Conservation (phyloP, 2,888 invertebrate genomes). For the Apoderus coryli region DNA sequence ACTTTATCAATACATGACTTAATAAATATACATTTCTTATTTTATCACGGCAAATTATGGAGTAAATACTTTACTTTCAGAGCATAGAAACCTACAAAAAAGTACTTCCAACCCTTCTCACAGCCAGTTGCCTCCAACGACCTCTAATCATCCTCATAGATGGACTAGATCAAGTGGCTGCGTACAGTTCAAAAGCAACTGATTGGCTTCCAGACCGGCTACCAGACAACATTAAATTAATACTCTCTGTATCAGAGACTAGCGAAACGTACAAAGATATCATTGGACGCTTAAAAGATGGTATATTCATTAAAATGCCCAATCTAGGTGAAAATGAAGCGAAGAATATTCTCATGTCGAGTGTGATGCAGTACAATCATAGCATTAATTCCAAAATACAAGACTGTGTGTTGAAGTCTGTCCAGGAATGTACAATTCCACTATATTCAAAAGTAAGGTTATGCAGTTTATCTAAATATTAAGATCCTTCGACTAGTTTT, state of each 20-base stretch:
- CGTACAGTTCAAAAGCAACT: slow-evolving; percentile 43
- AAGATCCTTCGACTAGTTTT: too few relatives aligned
- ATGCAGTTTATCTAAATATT: too few relatives aligned
- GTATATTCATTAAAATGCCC: slow-evolving; percentile 35
- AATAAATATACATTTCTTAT: too few relatives aligned
- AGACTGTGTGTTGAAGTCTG: slow-evolving; percentile 40
- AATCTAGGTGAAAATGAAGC: slow-evolving; percentile 36
- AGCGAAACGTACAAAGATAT: slow-evolving; percentile 32
- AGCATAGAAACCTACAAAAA: slow-evolving; percentile 56
- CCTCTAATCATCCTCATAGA: slow-evolving; percentile 61
- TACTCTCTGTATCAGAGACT: slow-evolving; percentile 51
- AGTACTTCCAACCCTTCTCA: slow-evolving; percentile 40
- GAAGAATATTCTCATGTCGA: slow-evolving; percentile 38
- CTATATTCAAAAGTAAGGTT: slow-evolving; percentile 57
- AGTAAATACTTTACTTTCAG: slow-evolving; percentile 37
- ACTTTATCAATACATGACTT: too few relatives aligned
- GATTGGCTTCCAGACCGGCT: slow-evolving; percentile 65
- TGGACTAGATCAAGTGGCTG: slow-evolving; percentile 51
- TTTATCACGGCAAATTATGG: too few relatives aligned
- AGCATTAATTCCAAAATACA: slow-evolving; percentile 47
- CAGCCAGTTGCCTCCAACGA: slow-evolving; percentile 39
- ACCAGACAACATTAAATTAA: slow-evolving; percentile 60
- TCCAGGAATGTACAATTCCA: slow-evolving; percentile 50
- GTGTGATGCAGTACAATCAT: slow-evolving; percentile 42
- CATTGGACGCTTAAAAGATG: slow-evolving; percentile 24